A percentile compares a stretch with the other conserved stretches of the same genome.
These are phyloP conservation scores for Microctonus aethiopoides DNA, from an alignment of 2,888 invertebrate species.

Conservation along the genomic window DNA sequence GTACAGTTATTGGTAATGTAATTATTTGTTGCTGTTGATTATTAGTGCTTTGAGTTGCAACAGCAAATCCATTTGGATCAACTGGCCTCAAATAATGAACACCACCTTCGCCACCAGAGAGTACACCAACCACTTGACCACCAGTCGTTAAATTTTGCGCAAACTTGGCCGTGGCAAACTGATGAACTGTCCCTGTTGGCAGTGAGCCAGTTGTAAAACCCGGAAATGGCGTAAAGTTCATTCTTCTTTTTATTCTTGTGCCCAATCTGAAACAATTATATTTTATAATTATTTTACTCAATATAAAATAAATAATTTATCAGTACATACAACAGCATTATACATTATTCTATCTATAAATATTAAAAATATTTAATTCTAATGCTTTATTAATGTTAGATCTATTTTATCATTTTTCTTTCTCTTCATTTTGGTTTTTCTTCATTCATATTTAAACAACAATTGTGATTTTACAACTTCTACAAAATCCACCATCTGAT, in stretches of 20 bases:
- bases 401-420: too few species aligned
- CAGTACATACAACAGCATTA: background rate
- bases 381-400: too few species aligned
- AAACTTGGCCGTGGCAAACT: slow-evolving; percentile 76
- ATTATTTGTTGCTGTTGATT: slow-evolving; percentile 76
- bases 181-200: slow-evolving; percentile 72
- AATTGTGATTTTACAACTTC: too few species aligned
- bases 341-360: too few species aligned
- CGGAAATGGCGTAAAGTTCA: slow-evolving; percentile 84
- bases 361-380: too few species aligned
- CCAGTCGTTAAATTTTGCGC: slow-evolving; percentile 78
- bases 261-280: slow-evolving; percentile 32
- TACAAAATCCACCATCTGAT: too few species aligned
- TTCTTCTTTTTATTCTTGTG: slow-evolving; percentile 62
- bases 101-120: slow-evolving; percentile 78
- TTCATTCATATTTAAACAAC: too few species aligned
- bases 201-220: slow-evolving; percentile 73
- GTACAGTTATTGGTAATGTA: slow-evolving; percentile 82
- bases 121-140: slow-evolving; percentile 78
- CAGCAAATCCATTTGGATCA: slow-evolving; percentile 69
- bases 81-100: slow-evolving; percentile 80
- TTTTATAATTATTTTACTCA: background rate
- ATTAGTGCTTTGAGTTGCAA: slow-evolving; percentile 59
- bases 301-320: background rate
- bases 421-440: too few species aligned